Base-by-base conservation (phyloP, 2,113 vertebrate species). In the Nothobranchius kuhntae region DNA sequence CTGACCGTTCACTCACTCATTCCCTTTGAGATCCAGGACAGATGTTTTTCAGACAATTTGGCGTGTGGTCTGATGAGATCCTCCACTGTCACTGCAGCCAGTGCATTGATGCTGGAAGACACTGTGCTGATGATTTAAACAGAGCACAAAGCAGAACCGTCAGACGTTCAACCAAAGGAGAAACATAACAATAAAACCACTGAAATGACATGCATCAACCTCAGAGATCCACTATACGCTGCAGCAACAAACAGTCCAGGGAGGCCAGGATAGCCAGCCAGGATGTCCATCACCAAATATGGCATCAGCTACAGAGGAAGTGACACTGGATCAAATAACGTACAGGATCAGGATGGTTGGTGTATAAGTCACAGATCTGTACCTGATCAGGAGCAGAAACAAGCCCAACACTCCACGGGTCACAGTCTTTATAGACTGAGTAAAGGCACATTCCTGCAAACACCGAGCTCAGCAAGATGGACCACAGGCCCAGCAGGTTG, bases 321-420 rank as follows among this genome's bases (percentile, higher is more conserved):
- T 12, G 15, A 53, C 9, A 36, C 1, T 56, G 21, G 10, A 42
- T 72, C 14, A 53, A 45, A 9, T 40, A 51, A 6, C 0, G 26
- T 4, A 30, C 21, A 58, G 9, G 1, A 46, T 2, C 30, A 8
- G 4, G 26, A 10, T 21, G 1, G n/a, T 44, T 21, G 6, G 14
- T n/a, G 21, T 13, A 14, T 5, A 24, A 7, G 6, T 36, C 2
- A 15, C 21, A 54, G 3, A 17, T 12, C 14, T 1, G 3, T 67
- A 98, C 97, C 96, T 99, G 97, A 81, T 99, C 97, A 0, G 90
- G 84, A 14, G 95, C 94, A 0, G 93, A 94, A 36, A 99, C 88
- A 55, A 90, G 81, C 8, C 94, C 91, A 65, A 92, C 58, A 0
- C 61, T 94, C 95, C 94, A 97, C 0, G 97, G 96, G 74, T 99